Conservation (phyloP, 1,140 invertebrate species). For the Centruroides vittatus region DNA sequence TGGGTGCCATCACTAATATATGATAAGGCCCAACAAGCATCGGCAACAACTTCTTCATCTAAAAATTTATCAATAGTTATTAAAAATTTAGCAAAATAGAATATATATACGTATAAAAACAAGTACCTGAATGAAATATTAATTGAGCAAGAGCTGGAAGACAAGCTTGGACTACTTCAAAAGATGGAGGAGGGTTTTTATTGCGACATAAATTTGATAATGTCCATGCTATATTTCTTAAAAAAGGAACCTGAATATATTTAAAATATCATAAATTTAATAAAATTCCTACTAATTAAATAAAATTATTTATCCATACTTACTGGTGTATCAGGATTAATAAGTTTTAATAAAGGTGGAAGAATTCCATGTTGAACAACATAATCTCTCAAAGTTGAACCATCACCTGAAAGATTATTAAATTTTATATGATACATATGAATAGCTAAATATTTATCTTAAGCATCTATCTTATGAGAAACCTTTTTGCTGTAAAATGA, state of each 20-base stretch:
- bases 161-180: conserved; percentile 56
- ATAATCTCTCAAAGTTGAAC: conserved; percentile 53
- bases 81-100: background rate
- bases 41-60: conserved; percentile 79
- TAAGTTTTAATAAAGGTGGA: conserved; percentile 26
- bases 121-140: conserved; percentile 68
- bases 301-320: background rate
- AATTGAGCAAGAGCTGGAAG: conserved; percentile 65
- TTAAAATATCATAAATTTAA: conserved; percentile 10
- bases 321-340: conserved; percentile 20
- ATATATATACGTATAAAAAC: no score
- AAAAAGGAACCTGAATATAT: conserved; percentile 38
- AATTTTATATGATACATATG: no score
- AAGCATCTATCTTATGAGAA: no score
- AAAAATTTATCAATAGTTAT: background rate
- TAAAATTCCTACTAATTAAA: background rate
- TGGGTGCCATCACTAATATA: conserved; percentile 97
- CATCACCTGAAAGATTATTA: conserved; percentile 35
- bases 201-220: conserved; percentile 83
- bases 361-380: conserved; percentile 37
- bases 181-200: conserved; percentile 71
- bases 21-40: conserved; percentile 98
- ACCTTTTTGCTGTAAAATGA: no score
- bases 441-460: no score
- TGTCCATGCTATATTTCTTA: conserved; percentile 68